These are phyloP conservation scores for Drosophila gunungcola DNA, from an alignment of 1,140 invertebrate species.

Conservation along the genomic window DNA sequence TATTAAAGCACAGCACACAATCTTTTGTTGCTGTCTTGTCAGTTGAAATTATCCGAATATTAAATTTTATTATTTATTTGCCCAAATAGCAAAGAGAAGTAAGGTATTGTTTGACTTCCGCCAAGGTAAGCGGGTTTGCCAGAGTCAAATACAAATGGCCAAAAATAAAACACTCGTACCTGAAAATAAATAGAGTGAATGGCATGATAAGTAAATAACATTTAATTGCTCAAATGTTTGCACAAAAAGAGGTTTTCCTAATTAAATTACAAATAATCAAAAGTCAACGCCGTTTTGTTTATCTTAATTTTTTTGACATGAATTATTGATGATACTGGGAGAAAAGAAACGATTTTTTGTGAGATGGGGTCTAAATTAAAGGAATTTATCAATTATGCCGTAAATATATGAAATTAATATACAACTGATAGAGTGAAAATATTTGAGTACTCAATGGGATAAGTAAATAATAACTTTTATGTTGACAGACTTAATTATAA, in stretches of 20 bases:
- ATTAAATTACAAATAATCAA: conserved; percentile 35
- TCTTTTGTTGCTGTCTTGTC: conserved; percentile 20
- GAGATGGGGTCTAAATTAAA: background rate
- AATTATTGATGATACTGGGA: conserved; percentile 4
- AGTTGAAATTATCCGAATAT: conserved; percentile 40
- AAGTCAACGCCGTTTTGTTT: conserved; percentile 28
- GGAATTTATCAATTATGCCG: background rate
- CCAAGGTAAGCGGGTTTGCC: background rate
- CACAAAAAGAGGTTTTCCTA: conserved; percentile 19
- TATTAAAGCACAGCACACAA: conserved; percentile 11
- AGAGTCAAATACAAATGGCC: conserved; percentile 5
- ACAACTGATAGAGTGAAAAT: no score
- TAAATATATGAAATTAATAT: no score
- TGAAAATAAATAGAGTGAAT: conserved; percentile 55
- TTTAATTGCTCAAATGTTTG: conserved; percentile 74
- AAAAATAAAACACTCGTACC: conserved; percentile 55
- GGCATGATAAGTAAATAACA: conserved; percentile 55
- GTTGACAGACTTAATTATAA: no score
- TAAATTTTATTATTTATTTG: conserved; percentile 54
- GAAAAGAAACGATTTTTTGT: background rate
- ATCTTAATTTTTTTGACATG: conserved; percentile 10
- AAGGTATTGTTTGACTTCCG: conserved; percentile 50
- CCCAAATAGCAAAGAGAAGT: conserved; percentile 10
- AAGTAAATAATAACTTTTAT: no score
- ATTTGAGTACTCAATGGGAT: no score